Evolutionary conservation across 1,140 invertebrate genomes (phyloP), one percentile per base, ranked within the genome.

Genomic region (Oedothorax gibbosus): DNA sequence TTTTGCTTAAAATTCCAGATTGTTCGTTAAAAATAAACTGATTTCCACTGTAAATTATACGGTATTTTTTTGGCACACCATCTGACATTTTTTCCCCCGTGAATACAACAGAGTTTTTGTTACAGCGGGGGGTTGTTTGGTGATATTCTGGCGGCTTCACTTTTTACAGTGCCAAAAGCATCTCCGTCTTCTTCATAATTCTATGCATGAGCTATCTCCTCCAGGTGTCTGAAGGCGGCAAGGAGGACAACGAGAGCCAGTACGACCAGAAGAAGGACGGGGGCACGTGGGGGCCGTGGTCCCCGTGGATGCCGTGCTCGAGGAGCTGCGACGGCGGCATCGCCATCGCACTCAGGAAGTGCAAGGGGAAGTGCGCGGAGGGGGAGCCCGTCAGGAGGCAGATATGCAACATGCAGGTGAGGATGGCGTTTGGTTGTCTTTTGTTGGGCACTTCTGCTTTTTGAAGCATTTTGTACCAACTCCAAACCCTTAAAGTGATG

Each of bases 381-480:
- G 96, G 96, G n/a, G 94, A 96, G 87, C 92, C 93, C 7, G 93
- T 96, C 50, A 92, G 95, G 87, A 96, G 96, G 90, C 95, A 94
- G 91, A 95, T 97, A 87, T 96, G 95, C 89, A 97, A 97, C 89
- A 95, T 95, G 92, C 94, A 97, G 93, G 95, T 96, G 89, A 64
- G 21, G 54, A 11, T 21, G n/a, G n/a, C n/a, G n/a, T n/a, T n/a
- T n/a, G n/a, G n/a, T n/a, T n/a, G n/a, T n/a, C n/a, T n/a, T n/a
- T n/a, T n/a, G n/a, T n/a, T n/a, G n/a, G n/a, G n/a, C n/a, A n/a
- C n/a, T n/a, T n/a, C n/a, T n/a, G n/a, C n/a, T n/a, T n/a, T n/a
- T n/a, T n/a, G n/a, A n/a, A n/a, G n/a, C n/a, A n/a, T 57, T 57
- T 57, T 57, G 15, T 57, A 57, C 56, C 56, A 15, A 57, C 56